A percentile compares a stretch with the other conserved stretches of the same genome.
Conservation (phyloP, 1,140 invertebrate species). For the Leptopilina clavipes region DNA sequence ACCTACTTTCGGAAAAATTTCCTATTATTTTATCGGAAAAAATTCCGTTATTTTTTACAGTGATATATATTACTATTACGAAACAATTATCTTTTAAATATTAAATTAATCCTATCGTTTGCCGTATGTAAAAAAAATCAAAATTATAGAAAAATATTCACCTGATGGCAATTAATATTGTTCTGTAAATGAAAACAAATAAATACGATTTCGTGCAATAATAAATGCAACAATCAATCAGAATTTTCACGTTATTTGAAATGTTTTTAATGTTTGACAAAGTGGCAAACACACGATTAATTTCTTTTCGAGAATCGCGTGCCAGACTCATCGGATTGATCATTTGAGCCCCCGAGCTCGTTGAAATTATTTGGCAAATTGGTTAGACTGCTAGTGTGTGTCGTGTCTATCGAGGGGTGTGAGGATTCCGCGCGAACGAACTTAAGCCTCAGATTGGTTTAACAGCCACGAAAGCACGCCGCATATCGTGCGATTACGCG, state of each 20-base stretch:
- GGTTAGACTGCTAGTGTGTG: slow-evolving; percentile 48
- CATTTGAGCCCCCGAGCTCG: slow-evolving; percentile 60
- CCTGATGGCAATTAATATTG: no score
- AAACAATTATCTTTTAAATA: no score
- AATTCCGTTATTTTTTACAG: no score
- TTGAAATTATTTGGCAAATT: slow-evolving; percentile 70
- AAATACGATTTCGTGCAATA: no score
- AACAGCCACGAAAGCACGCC: slow-evolving; percentile 71
- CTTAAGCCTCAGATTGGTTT: slow-evolving; percentile 74
- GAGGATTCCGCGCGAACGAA: slow-evolving; percentile 64
- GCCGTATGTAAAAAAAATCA: no score
- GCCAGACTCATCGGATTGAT: slow-evolving; percentile 61
- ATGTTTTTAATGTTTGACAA: background rate
- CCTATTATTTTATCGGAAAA: no score
- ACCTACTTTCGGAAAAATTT: no score
- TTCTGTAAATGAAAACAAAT: no score
- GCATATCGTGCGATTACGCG: slow-evolving; percentile 67
- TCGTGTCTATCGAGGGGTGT: slow-evolving; percentile 47
- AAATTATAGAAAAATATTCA: no score
- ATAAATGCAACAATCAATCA: no score
- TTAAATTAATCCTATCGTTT: no score
- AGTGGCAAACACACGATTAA: slow-evolving; percentile 13
- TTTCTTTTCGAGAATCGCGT: slow-evolving; percentile 47
- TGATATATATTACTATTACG: no score
- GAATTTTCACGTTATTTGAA: background rate